phyloP scores from a whole-genome alignment of 2,888 invertebrate species.

The Heteromurus nitidus region DNA sequence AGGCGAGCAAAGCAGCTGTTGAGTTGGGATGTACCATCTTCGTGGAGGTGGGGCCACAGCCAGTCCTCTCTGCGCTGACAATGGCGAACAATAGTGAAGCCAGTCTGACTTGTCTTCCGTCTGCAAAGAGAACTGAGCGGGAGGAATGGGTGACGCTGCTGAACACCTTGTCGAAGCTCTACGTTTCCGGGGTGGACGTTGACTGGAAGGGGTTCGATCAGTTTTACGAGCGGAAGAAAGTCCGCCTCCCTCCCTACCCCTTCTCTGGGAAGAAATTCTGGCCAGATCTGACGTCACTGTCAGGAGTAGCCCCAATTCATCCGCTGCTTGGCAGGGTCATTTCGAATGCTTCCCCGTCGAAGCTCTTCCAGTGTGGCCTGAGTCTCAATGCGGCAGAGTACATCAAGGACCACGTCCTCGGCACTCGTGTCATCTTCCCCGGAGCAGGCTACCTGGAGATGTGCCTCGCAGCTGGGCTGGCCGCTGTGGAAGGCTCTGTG shows the following conservation, averaged over 20 bases:
- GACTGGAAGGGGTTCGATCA: constrained; percentile 59
- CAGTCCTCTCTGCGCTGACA: constrained; percentile 40
- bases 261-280: constrained; percentile 55
- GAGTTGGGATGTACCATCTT: constrained; percentile 35
- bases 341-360: not conserved
- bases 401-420: constrained; percentile 41
- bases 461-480: constrained; percentile 21
- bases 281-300: not conserved
- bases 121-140: not conserved
- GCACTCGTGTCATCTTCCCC: constrained; percentile 22
- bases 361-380: constrained; percentile 16
- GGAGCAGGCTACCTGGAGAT: constrained; percentile 19
- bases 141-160: not conserved
- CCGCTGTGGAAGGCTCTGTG: not conserved
- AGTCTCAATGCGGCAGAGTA: not conserved
- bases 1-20: not conserved
- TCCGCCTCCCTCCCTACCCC: constrained; percentile 46
- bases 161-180: not conserved
- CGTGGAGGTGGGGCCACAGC: constrained; percentile 54
- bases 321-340: not conserved
- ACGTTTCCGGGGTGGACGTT: constrained; percentile 24
- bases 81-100: not conserved
- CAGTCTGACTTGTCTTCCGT: constrained; percentile 1
- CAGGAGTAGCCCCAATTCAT: not conserved
- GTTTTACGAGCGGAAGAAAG: not conserved